Percentiles rank a stretch among this genome's conserved stretches.
phyloP scores from a whole-genome alignment of 2,113 vertebrate species.

The Aix galericulata region DNA sequence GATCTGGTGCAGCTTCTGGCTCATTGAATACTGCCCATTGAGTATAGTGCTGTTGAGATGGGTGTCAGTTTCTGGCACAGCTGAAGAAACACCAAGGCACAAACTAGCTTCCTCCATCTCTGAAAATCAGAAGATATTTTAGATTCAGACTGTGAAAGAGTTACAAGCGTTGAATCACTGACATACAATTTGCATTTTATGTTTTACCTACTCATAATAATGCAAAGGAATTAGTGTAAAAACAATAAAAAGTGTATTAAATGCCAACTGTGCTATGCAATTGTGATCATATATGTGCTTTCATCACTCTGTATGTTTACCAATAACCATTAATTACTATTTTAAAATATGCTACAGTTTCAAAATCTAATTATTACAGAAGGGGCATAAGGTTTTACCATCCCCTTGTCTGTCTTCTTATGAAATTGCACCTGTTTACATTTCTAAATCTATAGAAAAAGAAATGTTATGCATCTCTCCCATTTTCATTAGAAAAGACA shows the following conservation, averaged over 20 bases:
- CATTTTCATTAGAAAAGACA: slow-evolving; percentile 26
- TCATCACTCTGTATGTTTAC: slow-evolving; percentile 63
- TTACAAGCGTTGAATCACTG: not conserved
- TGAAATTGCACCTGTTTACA: slow-evolving; percentile 61
- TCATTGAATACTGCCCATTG: slow-evolving; percentile 99
- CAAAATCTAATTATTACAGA: slow-evolving; percentile 62
- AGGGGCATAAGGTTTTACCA: slow-evolving; percentile 18
- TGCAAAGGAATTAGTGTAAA: slow-evolving; percentile 63
- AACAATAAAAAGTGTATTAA: slow-evolving; percentile 77
- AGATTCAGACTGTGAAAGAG: slow-evolving; percentile 55
- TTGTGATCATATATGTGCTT: slow-evolving; percentile 54
- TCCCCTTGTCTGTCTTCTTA: not conserved
- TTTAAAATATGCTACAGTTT: slow-evolving; percentile 63
- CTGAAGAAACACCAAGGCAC: slow-evolving; percentile 98
- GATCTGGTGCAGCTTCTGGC: slow-evolving; percentile 97
- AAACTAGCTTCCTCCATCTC: slow-evolving; percentile 99
- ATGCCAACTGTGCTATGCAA: slow-evolving; percentile 67
- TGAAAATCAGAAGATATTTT: slow-evolving; percentile 76
- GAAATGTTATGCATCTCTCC: not conserved
- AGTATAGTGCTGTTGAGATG: slow-evolving; percentile 92
- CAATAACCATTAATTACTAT: slow-evolving; percentile 61
- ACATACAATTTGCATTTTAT: slow-evolving; percentile 17
- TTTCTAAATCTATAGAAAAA: slow-evolving; percentile 30
- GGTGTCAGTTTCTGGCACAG: slow-evolving; percentile 89
- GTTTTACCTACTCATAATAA: slow-evolving; percentile 57